Evolutionary conservation across 2,888 invertebrate genomes (phyloP), one percentile per base, ranked within the genome.

Genomic region (Alitta virens): DNA sequence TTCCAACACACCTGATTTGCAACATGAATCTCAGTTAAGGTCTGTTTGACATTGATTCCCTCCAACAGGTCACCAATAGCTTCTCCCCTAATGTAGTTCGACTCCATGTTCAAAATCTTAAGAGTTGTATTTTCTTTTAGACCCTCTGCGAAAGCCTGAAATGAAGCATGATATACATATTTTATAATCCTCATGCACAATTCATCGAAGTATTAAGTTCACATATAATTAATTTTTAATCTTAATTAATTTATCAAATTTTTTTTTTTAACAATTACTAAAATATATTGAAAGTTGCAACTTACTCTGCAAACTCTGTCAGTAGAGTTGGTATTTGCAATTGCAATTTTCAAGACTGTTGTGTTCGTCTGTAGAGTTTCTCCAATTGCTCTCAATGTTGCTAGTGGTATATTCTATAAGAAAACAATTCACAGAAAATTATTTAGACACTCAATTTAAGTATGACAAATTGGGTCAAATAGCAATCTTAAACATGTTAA

Each of bases 41-140:
- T 87, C 82, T 91, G 90, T 74, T 91, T 91, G 76, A 89, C 88
- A 68, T 96, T 88, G 78, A 98, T 87, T 60, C 94, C 88, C 82
- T 89, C 89, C 65, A 97, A 87, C 70, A 99, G 86, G 82, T 88
- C 88, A 70, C 95, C 91, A 78, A 98, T 87, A 66, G 91, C 89
- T 71, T 88, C 86, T 64, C 97, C 96, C 79, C 91, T 91, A 82
- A 99, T 90, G 85, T 93, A 95, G 87, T 99, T 99, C 75, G 96
- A 96, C 87, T 98, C 97, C 72, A 95, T 90, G 83, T 87, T 88
- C 71, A 96, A 86, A 18, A 77, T 77, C 62, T 79, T 78, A 54
- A 86, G 72, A 1, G 82, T 81, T 60, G 81, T 81, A 72, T 85
- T 85, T 42, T 75, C 77, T 63, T 82, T 77, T 55, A 86, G 68